Conservation (phyloP, 2,888 invertebrate genomes). For the Dicranocentrus wangi region DNA sequence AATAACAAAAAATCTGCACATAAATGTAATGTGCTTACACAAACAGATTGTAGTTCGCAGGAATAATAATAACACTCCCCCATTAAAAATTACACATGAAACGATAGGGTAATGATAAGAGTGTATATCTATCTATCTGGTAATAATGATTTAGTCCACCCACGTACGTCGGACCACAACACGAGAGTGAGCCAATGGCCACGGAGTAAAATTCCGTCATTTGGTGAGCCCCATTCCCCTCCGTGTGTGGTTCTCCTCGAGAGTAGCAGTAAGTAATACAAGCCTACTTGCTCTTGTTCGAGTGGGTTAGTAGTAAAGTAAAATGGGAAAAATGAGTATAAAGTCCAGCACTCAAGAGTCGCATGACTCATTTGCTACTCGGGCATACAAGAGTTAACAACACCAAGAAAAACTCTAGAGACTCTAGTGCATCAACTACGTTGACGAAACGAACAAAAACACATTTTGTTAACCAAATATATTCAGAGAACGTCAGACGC, state of each 20-base stretch:
- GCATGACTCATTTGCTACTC: slow-evolving; percentile 50
- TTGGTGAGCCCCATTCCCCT: background rate
- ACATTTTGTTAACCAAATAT: too few relatives aligned
- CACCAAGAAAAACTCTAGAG: background rate
- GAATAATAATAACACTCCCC: too few relatives aligned
- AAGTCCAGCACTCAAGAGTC: background rate
- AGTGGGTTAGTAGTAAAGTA: background rate
- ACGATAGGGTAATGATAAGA: too few relatives aligned
- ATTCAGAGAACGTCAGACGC: too few relatives aligned
- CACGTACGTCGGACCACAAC: background rate
- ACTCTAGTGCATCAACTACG: too few relatives aligned
- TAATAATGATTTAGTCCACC: too few relatives aligned
- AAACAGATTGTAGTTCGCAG: too few relatives aligned
- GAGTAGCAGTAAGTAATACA: background rate
- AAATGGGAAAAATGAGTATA: background rate
- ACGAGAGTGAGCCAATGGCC: slow-evolving; percentile 19
- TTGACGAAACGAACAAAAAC: too few relatives aligned
- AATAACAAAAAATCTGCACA: too few relatives aligned
- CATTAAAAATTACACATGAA: too few relatives aligned
- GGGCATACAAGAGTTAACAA: background rate
- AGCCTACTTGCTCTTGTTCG: background rate
- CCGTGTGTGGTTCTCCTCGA: background rate
- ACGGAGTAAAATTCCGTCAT: slow-evolving; percentile 48
- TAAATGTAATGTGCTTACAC: too few relatives aligned
- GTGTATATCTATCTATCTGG: too few relatives aligned